Base-by-base conservation (phyloP, 2,888 invertebrate genomes). In the Scaptomyza reducta region DNA sequence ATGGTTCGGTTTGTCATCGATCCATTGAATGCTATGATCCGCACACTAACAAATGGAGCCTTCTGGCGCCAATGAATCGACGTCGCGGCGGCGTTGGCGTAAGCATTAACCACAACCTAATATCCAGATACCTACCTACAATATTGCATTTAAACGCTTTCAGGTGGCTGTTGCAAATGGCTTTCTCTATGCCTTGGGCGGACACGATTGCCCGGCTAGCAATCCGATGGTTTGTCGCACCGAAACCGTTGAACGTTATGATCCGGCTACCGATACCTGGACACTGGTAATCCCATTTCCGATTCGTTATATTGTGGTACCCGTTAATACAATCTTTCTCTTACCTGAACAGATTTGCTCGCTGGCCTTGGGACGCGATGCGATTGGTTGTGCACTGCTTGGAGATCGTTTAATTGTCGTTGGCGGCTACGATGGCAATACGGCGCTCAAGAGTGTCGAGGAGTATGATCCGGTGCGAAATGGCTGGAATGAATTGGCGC, bases 361-460 rank as follows among this genome's bases (percentile, higher is more conserved):
- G 6, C 94, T 98, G 86, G 95, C 95, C 49, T 94, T 95, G 79
- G 96, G 97, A 45, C 93, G 98, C 35, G 98, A 98, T 92, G 96
- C 97, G 6, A 96, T 98, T 65, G 97, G 97, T 13, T 95, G 97
- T 65, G 96, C 97, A 81, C 92, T 97, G 38, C 94, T 98, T 11
- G 98, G 92, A 14, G 95, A 96, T 90, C 94, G 94, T 74, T 91
- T 97, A 54, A 93, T 95, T 81, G 96, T 96, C 41, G 94, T 96
- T 27, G 98, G 98, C 22, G 98, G 98, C 1, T 98, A 97, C 91
- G 97, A 98, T 92, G 98, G 98, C 27, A 95, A 95, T 87, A 95
- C 96, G 80, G 98, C 97, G 91, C 93, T 97, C 46, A 95, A 95
- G 87, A 94, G 96, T 66, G 98, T 97, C 2, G 98, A 98, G 90